Percentiles rank a stretch among this genome's conserved stretches.
phyloP scores from a whole-genome alignment of 2,888 invertebrate genomes.

The Beris morrisii region DNA sequence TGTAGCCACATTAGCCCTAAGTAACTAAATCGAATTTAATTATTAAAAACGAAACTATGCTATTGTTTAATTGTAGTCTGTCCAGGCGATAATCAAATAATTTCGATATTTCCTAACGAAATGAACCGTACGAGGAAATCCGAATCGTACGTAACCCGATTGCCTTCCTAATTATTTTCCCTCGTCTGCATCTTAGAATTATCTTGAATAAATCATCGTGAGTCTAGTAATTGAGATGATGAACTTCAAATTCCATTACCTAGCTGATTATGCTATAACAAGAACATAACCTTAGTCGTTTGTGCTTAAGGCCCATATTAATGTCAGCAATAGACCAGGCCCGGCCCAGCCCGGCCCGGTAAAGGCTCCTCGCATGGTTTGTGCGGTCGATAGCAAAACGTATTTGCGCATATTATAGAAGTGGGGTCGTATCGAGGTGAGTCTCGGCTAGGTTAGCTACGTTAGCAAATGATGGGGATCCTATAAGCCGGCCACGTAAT shows the following conservation, averaged over 20 bases:
- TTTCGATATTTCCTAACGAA: too few relatives aligned
- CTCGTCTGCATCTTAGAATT: constrained; percentile 32
- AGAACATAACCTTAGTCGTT: constrained; percentile 9
- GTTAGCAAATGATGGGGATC: neutral
- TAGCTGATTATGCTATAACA: constrained; percentile 27
- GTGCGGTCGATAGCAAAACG: constrained; percentile 29
- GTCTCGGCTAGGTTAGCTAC: too few relatives aligned
- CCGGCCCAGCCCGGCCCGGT: neutral
- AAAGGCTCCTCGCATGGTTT: constrained; percentile 12
- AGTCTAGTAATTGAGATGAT: constrained; percentile 36
- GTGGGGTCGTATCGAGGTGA: too few relatives aligned
- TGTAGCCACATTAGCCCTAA: too few relatives aligned
- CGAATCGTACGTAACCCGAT: neutral
- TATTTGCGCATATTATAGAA: constrained; percentile 23
- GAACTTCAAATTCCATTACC: constrained; percentile 37
- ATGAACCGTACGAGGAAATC: neutral
- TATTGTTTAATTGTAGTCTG: too few relatives aligned
- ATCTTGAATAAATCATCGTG: constrained; percentile 38
- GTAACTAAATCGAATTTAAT: too few relatives aligned
- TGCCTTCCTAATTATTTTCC: neutral
- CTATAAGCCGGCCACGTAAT: neutral
- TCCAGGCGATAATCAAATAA: too few relatives aligned
- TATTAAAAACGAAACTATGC: too few relatives aligned
- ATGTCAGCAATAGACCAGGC: too few relatives aligned
- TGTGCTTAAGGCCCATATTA: too few relatives aligned